These are phyloP conservation scores for Dryococelus australis DNA, from an alignment of 2,888 invertebrate species.

Conservation along the genomic window DNA sequence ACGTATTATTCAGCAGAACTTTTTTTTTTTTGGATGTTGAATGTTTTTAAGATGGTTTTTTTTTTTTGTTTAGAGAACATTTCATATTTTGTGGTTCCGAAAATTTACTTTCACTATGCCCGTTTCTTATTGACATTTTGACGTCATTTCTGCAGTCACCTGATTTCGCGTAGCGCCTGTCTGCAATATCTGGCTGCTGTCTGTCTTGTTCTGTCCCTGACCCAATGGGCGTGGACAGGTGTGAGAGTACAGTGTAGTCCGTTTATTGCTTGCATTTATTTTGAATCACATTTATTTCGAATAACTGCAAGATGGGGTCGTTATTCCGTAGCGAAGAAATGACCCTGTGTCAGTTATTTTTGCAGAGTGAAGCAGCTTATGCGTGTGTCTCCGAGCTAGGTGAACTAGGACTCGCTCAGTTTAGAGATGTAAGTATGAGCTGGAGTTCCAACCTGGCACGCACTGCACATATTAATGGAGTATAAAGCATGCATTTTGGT, in stretches of 20 bases:
- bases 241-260: not conserved
- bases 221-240: not conserved
- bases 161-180: slow-evolving; percentile 32
- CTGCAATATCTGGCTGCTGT: not conserved
- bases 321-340: slow-evolving; percentile 74
- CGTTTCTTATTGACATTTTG: too few species aligned
- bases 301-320: slow-evolving; percentile 47
- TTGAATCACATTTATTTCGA: not conserved
- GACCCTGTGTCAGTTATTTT: slow-evolving; percentile 97
- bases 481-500: not conserved
- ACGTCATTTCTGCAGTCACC: slow-evolving; percentile 22
- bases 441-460: not conserved
- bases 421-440: slow-evolving; percentile 65
- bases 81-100: too few species aligned
- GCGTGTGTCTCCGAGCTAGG: slow-evolving; percentile 69
- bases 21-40: too few species aligned
- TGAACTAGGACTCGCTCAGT: slow-evolving; percentile 70
- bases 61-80: too few species aligned
- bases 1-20: too few species aligned
- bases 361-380: slow-evolving; percentile 89
- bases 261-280: not conserved
- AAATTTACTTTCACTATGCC: too few species aligned
- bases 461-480: not conserved
- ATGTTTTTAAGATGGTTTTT: too few species aligned
- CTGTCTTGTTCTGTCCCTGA: not conserved